phyloP scores from a whole-genome alignment of 2,888 invertebrate genomes.

The Octonoba sinensis region DNA sequence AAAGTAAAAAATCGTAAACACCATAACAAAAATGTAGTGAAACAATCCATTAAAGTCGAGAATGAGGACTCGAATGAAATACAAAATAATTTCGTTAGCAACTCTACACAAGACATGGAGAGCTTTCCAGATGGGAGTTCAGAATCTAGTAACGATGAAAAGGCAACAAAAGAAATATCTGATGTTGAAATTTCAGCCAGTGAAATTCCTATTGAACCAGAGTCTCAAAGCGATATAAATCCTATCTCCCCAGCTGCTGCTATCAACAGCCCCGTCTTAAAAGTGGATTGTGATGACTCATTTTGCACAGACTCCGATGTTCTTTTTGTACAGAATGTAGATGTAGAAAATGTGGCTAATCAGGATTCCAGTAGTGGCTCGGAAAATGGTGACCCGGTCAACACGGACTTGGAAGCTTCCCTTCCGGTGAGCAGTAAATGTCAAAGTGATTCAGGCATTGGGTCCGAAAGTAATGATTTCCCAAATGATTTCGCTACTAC shows the following conservation, averaged over 20 bases:
- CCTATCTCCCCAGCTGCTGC: background rate
- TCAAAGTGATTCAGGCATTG: conserved; percentile 54
- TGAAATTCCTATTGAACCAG: background rate
- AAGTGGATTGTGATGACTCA: background rate
- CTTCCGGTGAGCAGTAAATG: conserved; percentile 25
- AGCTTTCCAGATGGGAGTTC: background rate
- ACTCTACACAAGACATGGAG: background rate
- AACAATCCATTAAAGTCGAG: background rate
- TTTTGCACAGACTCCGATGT: conserved; percentile 1
- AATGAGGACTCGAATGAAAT: conserved; percentile 2
- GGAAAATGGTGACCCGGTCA: conserved; percentile 38
- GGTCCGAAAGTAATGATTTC: conserved; percentile 52
- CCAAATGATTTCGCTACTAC: conserved; percentile 6
- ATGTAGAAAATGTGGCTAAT: conserved; percentile 19
- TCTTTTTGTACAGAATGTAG: background rate
- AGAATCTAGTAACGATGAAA: background rate
- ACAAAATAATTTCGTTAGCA: conserved; percentile 13
- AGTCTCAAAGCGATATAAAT: conserved; percentile 3
- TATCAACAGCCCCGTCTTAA: background rate
- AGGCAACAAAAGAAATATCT: conserved; percentile 5
- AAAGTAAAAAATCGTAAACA: conserved; percentile 41
- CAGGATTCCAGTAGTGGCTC: conserved; percentile 40
- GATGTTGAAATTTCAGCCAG: background rate
- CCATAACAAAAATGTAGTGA: background rate
- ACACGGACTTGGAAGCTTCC: conserved; percentile 1